A percentile compares a stretch with the other conserved stretches of the same genome.
phyloP scores from a whole-genome alignment of 2,113 vertebrate genomes.

The Rostratula benghalensis region DNA sequence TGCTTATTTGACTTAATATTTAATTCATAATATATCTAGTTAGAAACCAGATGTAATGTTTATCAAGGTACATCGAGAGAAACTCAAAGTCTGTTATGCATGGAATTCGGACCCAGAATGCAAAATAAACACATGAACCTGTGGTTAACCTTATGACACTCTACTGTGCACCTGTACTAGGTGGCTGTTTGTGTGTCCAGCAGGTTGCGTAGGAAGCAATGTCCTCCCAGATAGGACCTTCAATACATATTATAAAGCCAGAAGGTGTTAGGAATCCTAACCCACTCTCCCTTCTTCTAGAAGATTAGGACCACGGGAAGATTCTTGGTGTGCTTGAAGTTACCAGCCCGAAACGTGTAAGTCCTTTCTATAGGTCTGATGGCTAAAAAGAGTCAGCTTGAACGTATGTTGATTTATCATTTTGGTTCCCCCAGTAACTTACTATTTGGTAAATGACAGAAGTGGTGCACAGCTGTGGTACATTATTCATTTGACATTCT shows the following conservation, averaged over 20 bases:
- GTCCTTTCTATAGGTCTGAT: background rate
- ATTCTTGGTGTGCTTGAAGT: background rate
- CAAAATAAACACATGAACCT: background rate
- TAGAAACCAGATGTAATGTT: background rate
- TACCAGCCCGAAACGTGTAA: background rate
- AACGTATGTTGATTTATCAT: background rate
- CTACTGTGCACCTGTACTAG: background rate
- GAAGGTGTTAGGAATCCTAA: background rate
- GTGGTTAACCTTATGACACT: background rate
- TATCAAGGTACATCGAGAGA: background rate
- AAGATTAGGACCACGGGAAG: background rate
- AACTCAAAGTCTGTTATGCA: background rate
- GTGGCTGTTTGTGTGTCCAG: background rate
- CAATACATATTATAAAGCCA: background rate
- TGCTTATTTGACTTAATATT: background rate
- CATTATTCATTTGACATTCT: background rate
- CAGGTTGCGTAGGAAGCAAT: background rate
- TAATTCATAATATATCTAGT: background rate
- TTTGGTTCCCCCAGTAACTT: background rate
- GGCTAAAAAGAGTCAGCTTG: background rate
- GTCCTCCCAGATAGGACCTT: background rate
- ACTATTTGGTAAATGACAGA: background rate
- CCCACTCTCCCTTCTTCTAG: accelerated
- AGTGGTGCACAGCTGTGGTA: background rate
- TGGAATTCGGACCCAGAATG: background rate